Base-by-base conservation (phyloP, 2,888 invertebrate genomes). In the Leptopilina syphax region DNA sequence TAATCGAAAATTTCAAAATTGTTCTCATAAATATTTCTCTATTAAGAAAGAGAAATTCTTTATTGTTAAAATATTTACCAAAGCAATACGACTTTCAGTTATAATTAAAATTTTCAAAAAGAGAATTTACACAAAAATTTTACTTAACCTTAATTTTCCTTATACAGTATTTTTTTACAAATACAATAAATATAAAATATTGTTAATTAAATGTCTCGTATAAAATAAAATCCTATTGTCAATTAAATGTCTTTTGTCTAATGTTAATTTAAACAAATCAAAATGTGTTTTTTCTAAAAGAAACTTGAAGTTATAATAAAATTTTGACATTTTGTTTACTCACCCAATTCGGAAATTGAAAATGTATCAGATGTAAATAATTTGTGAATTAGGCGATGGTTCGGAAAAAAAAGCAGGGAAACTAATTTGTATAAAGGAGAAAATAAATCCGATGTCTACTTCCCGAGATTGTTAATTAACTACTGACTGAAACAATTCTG, bases 391-490 rank as follows among this genome's bases (percentile, higher is more conserved):
- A 47, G n/a, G 18, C 47, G 34, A 34, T 34, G 34, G 3, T 65
- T 65, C 27, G 27, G 27, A 10, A 13, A 54, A 70, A 27, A 24
- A 27, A 54, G 50, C 24, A 13, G 34, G 34, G 50, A 54, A 57
- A 70, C 13, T 70, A 70, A 70, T 57, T 57, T 54, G 3, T 54
- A 6, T 13, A 3, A 27, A 24, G 24, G 18, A 13, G 8, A 24
- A 54, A 70, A 70, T 13, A 34, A 54, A 54, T 24, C 54, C 27
- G 10, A 54, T 27, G 54, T 54, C 68, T 24, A 47, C 68, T 68
- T 24, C 6, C 47, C 68, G 12, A 27, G 70, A 70, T 27, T 7
- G 54, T 54, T 54, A 70, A 27, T 70, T 54, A 70, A 70, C 70
- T 34, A 70, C 34, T 70, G 68, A 18, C 65, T 65, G 34, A 34